Percentiles rank a stretch among this genome's conserved stretches.
These are phyloP conservation scores for Drosophila sucinea DNA, from an alignment of 1,140 invertebrate genomes.

Conservation along the genomic window DNA sequence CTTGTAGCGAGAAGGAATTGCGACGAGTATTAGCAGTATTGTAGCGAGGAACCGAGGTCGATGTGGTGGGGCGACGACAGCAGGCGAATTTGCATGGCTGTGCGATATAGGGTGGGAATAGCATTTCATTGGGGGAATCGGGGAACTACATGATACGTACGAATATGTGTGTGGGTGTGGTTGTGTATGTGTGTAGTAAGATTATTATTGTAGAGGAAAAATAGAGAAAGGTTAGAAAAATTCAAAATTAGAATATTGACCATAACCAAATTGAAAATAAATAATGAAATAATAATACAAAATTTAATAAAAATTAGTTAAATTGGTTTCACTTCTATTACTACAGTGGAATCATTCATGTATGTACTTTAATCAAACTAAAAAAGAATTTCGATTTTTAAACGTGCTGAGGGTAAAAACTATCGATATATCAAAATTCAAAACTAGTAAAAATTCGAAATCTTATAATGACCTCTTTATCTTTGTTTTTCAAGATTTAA, in stretches of 20 bases:
- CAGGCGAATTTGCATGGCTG: conserved; percentile 79
- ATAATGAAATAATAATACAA: not conserved
- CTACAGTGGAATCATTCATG: conserved; percentile 24
- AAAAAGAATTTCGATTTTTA: conserved; percentile 9
- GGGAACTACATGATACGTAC: conserved; percentile 60
- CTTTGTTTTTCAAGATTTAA: no score
- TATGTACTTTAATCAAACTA: conserved; percentile 2
- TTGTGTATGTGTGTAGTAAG: conserved; percentile 32
- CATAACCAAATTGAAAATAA: conserved; percentile 67
- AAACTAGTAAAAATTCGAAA: not conserved
- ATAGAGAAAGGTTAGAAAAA: conserved; percentile 70
- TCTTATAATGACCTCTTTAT: no score
- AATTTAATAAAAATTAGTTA: conserved; percentile 35
- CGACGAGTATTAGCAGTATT: conserved; percentile 40
- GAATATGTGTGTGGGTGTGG: conserved; percentile 12
- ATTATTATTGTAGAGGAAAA: conserved; percentile 47
- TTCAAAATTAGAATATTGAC: conserved; percentile 73
- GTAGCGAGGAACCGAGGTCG: conserved; percentile 75
- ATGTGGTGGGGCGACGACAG: conserved; percentile 64
- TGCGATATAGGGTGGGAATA: conserved; percentile 81
- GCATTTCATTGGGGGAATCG: conserved; percentile 81
- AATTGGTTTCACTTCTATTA: conserved; percentile 36
- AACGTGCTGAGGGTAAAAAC: conserved; percentile 9
- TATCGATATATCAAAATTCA: not conserved
- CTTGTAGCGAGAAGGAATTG: conserved; percentile 65